phyloP scores from a whole-genome alignment of 2,797 vertebrate species.

The Bradypodion ventrale region DNA sequence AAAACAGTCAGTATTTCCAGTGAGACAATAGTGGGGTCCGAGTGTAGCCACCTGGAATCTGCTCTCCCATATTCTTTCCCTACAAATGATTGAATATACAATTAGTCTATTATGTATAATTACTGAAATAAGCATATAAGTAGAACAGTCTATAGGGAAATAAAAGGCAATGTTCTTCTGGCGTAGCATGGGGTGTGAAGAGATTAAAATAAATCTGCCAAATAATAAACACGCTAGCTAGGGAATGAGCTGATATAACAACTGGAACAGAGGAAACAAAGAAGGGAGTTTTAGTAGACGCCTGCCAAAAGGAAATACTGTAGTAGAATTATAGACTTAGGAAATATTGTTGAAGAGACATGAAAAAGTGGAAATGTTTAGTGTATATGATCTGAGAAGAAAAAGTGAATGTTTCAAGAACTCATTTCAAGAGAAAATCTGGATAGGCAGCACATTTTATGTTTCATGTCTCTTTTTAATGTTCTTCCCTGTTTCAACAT shows the following conservation, averaged over 20 bases:
- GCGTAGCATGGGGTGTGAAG: no score
- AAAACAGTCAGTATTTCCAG: conserved; percentile 77
- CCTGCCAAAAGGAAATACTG: no score
- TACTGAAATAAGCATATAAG: neutral
- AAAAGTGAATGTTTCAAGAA: neutral
- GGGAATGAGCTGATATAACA: no score
- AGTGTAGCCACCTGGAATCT: conserved; percentile 78
- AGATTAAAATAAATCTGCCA: no score
- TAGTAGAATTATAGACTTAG: no score
- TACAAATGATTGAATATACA: conserved; percentile 51
- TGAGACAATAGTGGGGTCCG: conserved; percentile 76
- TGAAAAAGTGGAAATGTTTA: no score
- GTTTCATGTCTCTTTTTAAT: neutral
- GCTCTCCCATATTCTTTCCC: conserved; percentile 87
- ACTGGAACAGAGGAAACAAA: no score
- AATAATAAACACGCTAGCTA: no score
- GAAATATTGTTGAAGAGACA: no score
- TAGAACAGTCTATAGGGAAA: neutral
- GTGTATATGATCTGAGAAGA: neutral
- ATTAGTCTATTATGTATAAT: conserved; percentile 1
- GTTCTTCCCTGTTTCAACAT: neutral
- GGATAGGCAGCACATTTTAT: neutral
- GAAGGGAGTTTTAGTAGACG: no score
- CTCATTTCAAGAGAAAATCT: neutral
- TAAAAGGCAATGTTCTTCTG: no score